Base-by-base conservation (phyloP, 2,797 vertebrate species). In the Sparus aurata region DNA sequence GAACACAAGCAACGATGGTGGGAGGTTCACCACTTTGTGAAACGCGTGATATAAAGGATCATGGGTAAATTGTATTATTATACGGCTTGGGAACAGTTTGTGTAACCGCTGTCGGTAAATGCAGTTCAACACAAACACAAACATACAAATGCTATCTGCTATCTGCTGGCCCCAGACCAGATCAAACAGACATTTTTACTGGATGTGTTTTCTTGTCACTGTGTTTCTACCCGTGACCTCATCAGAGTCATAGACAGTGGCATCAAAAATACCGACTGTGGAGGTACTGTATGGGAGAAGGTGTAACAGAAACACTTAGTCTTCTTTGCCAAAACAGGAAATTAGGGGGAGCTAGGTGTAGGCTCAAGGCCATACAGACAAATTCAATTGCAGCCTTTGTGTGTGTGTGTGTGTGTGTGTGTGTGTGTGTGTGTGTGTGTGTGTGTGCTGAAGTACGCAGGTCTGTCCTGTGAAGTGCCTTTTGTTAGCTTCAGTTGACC, bases 361-460 rank as follows among this genome's bases (percentile, higher is more conserved):
- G 70, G 57, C 84, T 83, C 5, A 65, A 81, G 73, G 79, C 84
- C 55, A 60, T 65, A 45, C 72, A 68, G 62, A 79, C 59, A 60
- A 55, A 75, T 77, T 90, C 66, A 91, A 88, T 79, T 82, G 85
- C 80, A 65, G 70, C 17, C 87, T 87, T 60, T 91, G 86, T 89
- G 17, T 69, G 52, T 57, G 43, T 57, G 43, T 76, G 68, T 43
- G 54, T 6, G 68, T 5, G 12, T 30, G 74, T 74, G 62, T 58
- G 25, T 38, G 25, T 46, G 47, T 6, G 17, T 74, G 62, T 58
- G 52, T 54, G 49, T 12, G 52, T 27, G 81, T 63, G 67, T 12
- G 25, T 38, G 27, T 46, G 47, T 6, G 17, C 57, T 65, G 50
- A 34, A 78, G 68, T 77, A 54, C 74, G 23, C 50, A 64, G 59